phyloP scores from a whole-genome alignment of 2,888 invertebrate species.

The Branchipolynoe longqiensis region DNA sequence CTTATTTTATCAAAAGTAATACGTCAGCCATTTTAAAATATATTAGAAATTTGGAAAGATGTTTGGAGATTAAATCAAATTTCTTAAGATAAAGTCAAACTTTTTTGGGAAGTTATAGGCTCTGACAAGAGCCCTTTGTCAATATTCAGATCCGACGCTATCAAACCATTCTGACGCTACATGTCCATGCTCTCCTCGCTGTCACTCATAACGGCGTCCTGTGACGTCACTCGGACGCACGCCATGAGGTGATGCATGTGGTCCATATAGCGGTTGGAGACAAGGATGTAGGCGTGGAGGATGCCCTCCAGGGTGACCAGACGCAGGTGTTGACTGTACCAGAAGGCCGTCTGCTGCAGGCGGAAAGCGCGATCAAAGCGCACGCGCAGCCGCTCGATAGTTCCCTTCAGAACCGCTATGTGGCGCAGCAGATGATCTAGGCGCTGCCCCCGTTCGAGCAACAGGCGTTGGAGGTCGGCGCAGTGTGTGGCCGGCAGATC shows the following conservation, averaged over 20 bases:
- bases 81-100: neutral
- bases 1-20: too few relatives aligned
- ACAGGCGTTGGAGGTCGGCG: neutral
- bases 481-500: neutral
- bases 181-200: too few relatives aligned
- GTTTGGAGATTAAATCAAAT: neutral
- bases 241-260: neutral
- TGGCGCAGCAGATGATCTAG: neutral
- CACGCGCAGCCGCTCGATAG: neutral
- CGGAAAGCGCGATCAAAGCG: neutral
- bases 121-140: neutral
- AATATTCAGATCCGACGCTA: neutral
- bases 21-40: neutral
- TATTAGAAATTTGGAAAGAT: neutral
- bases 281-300: neutral
- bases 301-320: conserved; percentile 24
- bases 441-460: neutral
- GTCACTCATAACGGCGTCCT: neutral
- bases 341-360: neutral
- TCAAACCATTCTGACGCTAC: too few relatives aligned
- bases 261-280: neutral
- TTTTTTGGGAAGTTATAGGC: conserved; percentile 8
- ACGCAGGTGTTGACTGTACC: conserved; percentile 30
- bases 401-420: neutral
- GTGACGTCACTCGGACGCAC: neutral